Conservation (phyloP, 2,113 vertebrate genomes). For the Clarias gariepinus region DNA sequence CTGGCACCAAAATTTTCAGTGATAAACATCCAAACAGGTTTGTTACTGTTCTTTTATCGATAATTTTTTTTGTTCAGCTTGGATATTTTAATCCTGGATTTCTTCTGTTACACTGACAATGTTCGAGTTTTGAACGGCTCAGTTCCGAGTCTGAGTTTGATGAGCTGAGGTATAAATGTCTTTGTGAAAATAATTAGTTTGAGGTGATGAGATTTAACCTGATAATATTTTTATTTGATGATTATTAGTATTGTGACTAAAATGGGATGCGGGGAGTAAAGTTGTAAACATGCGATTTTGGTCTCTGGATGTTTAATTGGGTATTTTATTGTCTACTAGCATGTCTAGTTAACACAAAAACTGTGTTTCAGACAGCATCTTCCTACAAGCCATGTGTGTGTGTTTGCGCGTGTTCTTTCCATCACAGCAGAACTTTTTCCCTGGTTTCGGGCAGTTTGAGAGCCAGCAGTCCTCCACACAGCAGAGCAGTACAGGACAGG, state of each 20-base stretch:
- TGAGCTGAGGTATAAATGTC: background rate
- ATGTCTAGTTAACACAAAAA: background rate
- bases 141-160: background rate
- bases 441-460: conserved; percentile 91
- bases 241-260: background rate
- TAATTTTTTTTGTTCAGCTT: background rate
- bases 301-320: background rate
- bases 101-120: too few relatives aligned
- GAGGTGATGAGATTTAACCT: background rate
- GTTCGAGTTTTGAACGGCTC: too few relatives aligned
- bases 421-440: conserved; percentile 91
- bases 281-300: background rate
- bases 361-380: background rate
- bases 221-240: background rate
- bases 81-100: background rate
- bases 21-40: background rate
- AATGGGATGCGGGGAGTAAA: background rate
- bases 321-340: background rate
- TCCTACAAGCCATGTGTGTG: background rate
- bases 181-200: background rate
- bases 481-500: conserved; percentile 84
- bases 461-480: conserved; percentile 86
- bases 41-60: background rate
- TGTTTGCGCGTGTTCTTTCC: conserved; percentile 28
- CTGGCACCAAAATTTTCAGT: background rate